These are phyloP conservation scores for Meriones psammophilus DNA, from an alignment of 2,797 vertebrate genomes.

Conservation along the genomic window DNA sequence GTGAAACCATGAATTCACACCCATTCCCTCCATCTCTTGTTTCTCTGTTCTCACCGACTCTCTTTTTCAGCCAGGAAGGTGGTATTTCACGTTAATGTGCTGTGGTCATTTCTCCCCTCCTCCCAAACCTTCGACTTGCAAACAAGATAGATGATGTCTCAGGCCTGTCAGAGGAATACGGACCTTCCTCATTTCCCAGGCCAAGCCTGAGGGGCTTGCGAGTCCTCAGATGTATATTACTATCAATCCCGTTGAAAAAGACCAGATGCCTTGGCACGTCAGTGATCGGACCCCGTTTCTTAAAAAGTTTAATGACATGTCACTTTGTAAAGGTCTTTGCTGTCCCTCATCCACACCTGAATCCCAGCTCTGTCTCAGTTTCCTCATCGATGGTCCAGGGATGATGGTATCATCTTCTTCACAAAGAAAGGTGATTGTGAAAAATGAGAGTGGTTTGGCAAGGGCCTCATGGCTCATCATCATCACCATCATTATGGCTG, in stretches of 20 bases:
- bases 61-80: conserved; percentile 13
- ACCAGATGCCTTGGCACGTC: neutral
- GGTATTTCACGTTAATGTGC: conserved; percentile 27
- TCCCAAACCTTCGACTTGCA: conserved; percentile 56
- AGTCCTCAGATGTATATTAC: conserved; percentile 17
- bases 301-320: neutral
- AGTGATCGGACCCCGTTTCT: neutral
- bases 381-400: conserved; percentile 13
- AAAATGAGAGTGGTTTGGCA: neutral
- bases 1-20: conserved; percentile 35
- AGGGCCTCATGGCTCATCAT: neutral
- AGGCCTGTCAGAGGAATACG: neutral
- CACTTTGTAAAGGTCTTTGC: neutral
- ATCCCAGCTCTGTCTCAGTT: neutral
- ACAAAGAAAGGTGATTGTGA: neutral
- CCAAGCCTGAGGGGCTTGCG: neutral
- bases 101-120: conserved; percentile 6
- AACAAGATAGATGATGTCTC: conserved; percentile 19
- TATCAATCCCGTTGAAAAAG: neutral
- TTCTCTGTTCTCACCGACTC: neutral
- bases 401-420: neutral
- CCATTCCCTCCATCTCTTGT: neutral
- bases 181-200: neutral
- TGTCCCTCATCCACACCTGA: neutral
- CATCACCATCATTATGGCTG: neutral